Conservation (phyloP, 2,797 vertebrate genomes). For the Linurgus olivaceus region DNA sequence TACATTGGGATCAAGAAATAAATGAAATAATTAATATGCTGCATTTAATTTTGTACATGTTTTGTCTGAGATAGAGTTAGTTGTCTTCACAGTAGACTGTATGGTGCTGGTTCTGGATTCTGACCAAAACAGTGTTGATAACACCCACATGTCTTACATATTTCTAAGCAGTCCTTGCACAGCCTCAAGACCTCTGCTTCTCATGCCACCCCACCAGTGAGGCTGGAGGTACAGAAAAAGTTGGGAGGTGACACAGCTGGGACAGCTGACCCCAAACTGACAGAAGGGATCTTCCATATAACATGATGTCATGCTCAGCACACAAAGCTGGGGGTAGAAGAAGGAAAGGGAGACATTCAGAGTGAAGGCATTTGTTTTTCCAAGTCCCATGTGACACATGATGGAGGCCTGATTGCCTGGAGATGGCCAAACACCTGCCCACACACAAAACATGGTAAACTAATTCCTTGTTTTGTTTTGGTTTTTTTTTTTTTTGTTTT, state of each 20-base stretch:
- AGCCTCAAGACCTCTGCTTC: not conserved
- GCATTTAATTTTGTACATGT: not conserved
- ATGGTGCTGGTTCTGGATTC: not conserved
- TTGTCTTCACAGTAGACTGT: not conserved
- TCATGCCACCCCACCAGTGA: fast-evolving
- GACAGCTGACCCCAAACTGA: not conserved
- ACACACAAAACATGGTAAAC: not conserved
- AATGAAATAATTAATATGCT: not conserved
- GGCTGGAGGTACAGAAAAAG: not conserved
- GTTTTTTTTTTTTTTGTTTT: no score
- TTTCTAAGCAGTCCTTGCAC: not conserved
- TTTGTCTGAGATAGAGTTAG: not conserved
- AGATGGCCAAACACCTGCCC: not conserved
- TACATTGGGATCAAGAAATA: not conserved
- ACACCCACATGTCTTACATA: not conserved
- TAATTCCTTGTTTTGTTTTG: not conserved
- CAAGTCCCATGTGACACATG: not conserved
- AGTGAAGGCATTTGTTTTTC: not conserved
- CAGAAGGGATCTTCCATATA: not conserved
- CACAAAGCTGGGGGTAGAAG: not conserved
- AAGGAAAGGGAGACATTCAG: not conserved
- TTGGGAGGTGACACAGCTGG: not conserved
- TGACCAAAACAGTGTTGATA: not conserved
- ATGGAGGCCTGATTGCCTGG: not conserved
- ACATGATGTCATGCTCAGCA: not conserved